Evolutionary conservation across 37 sponge, comb jelly and placozoan species (phyloP).

Genomic region (Beroe ovata): DNA sequence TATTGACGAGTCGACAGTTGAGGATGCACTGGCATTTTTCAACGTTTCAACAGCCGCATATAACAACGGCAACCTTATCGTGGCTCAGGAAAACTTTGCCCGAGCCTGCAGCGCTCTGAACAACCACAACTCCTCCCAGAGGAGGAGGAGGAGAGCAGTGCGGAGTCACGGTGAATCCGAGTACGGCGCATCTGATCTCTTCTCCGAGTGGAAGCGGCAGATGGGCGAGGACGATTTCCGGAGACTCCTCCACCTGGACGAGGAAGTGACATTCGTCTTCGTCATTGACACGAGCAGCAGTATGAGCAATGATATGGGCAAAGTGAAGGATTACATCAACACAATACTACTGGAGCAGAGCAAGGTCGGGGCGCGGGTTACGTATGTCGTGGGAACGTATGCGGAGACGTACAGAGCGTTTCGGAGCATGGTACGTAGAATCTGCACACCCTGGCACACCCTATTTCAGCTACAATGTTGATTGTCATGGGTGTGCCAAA

Average conservation of each 20-base stretch:
- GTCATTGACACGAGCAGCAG: constrained; percentile 1
- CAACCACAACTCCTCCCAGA: neutral
- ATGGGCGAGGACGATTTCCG: neutral
- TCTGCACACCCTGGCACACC: too few species aligned
- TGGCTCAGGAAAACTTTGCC: constrained; percentile 11
- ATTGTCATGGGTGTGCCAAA: too few species aligned
- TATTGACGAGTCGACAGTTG: neutral
- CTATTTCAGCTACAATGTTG: too few species aligned
- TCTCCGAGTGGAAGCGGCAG: neutral
- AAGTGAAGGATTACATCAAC: neutral
- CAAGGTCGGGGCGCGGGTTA: neutral
- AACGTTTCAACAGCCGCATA: constrained; percentile 50
- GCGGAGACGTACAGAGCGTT: neutral
- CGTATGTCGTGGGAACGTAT: neutral
- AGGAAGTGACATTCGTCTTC: constrained; percentile 1
- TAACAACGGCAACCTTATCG: neutral
- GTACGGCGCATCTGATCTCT: neutral
- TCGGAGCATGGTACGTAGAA: too few species aligned
- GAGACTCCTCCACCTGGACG: neutral
- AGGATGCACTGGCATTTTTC: neutral
- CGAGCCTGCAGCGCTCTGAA: neutral
- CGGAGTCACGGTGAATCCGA: neutral
- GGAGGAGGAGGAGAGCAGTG: neutral
- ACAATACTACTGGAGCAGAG: neutral
- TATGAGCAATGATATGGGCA: constrained; percentile 10